Evolutionary conservation across 2,888 invertebrate species (phyloP).

Genomic region (Hypsopygia costalis): DNA sequence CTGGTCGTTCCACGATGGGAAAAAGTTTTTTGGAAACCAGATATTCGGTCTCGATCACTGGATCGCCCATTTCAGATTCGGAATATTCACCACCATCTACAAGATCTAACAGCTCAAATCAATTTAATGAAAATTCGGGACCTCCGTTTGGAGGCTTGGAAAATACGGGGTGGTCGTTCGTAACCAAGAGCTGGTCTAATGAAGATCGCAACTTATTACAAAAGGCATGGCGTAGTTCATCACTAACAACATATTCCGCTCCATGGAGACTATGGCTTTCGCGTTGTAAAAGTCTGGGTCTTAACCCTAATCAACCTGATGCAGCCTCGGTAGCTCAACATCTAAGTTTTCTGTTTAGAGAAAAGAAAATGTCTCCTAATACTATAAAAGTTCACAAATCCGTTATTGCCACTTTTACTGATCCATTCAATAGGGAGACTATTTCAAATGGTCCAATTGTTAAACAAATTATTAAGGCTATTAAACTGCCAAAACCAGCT

Average conservation of each 20-base stretch:
- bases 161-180: constrained; percentile 19
- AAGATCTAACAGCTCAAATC: constrained; percentile 8
- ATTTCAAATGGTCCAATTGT: constrained; percentile 3
- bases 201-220: constrained; percentile 11
- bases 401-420: constrained; percentile 10
- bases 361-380: no score
- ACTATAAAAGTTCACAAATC: constrained; percentile 12
- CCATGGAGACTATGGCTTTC: constrained; percentile 14
- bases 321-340: no score
- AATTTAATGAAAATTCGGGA: constrained; percentile 9
- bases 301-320: no score
- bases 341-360: no score
- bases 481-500: constrained; percentile 1
- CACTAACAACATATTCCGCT: constrained; percentile 18
- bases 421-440: background rate
- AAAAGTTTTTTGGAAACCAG: constrained; percentile 20
- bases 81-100: constrained; percentile 13
- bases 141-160: constrained; percentile 21
- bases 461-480: constrained; percentile 10
- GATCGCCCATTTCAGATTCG: constrained; percentile 13
- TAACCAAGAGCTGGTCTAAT: constrained; percentile 10
- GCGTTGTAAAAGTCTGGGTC: background rate
- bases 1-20: constrained; percentile 20
- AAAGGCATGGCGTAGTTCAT: constrained; percentile 17
- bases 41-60: constrained; percentile 15